These are phyloP conservation scores for Drosophila koepferae DNA, from an alignment of 2,888 invertebrate genomes.

Conservation along the genomic window DNA sequence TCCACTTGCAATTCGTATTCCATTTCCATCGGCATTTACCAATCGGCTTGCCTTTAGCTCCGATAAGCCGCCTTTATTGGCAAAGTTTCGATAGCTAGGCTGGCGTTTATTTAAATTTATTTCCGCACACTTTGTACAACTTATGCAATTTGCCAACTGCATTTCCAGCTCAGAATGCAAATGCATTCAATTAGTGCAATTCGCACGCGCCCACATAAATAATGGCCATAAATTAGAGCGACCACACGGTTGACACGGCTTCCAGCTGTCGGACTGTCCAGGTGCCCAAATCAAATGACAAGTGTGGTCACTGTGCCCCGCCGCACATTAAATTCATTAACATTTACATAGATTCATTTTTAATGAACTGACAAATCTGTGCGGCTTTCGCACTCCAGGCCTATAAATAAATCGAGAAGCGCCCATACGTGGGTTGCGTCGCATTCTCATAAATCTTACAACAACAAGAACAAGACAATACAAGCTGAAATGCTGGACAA, in stretches of 20 bases:
- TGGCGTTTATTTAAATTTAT: constrained; percentile 70
- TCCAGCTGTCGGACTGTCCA: constrained; percentile 22
- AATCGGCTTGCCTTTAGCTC: constrained; percentile 18
- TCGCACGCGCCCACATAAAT: constrained; percentile 36
- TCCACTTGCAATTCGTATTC: constrained; percentile 3
- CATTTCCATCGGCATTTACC: constrained; percentile 21
- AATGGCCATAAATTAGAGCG: constrained; percentile 36
- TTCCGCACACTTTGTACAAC: constrained; percentile 45
- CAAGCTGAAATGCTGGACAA: not conserved
- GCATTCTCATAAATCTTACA: constrained; percentile 61
- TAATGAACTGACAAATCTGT: constrained; percentile 74
- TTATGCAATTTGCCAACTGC: constrained; percentile 13
- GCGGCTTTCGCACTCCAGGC: constrained; percentile 18
- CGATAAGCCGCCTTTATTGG: constrained; percentile 73
- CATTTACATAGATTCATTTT: constrained; percentile 66
- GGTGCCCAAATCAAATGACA: constrained; percentile 46
- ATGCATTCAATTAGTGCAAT: constrained; percentile 37
- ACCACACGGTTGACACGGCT: constrained; percentile 53
- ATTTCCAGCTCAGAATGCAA: constrained; percentile 30
- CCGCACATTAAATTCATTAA: constrained; percentile 61
- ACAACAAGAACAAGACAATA: constrained; percentile 14
- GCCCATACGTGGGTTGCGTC: constrained; percentile 27
- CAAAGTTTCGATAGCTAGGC: constrained; percentile 61
- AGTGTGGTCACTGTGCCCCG: constrained; percentile 44
- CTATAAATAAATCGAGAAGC: constrained; percentile 55